Evolutionary conservation across 2,888 invertebrate genomes (phyloP), one percentile per base, ranked within the genome.

Genomic region (Pilophorus perplexus): DNA sequence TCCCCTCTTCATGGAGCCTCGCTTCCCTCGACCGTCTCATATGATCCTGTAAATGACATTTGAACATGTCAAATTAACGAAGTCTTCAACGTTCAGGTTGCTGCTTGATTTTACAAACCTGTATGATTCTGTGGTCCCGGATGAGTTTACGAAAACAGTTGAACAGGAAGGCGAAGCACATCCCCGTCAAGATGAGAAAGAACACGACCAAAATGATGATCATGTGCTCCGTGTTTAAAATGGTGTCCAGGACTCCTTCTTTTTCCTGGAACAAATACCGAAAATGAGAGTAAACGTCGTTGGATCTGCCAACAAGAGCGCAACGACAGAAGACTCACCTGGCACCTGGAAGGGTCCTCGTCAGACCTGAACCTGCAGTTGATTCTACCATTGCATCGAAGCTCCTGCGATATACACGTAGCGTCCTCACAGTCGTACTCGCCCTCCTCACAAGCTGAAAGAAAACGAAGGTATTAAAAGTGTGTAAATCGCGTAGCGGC

Each of bases 371-470:
- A 85, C 71, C 90, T 84, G 78, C 95, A 96, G 78, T 95, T 90
- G 60, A 83, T 83, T 38, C 82, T 80, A 0, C 79, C 75, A 76
- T 95, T 89, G 76, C 96, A 96, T 66, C 77, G 79, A 33, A 95
- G 80, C 0, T 76, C 74, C 0, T 71, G 71, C 28, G 85, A 83
- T 70, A 96, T 94, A 78, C 96, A 96, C 0, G 89, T 90, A 62
- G 86, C 85, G 76, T 93, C 93, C 72, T 90, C 89, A 74, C 93
- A 93, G 77, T 92, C 88, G 74, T 88, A 91, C 73, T 93, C 91
- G 1, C 79, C 77, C 0, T 76, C 79, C 0, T 75, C 76, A 71
- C 85, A 82, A 37, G 78, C 83, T 78, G 74, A 74, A 69, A 27
- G 66, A 25, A 44, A n/a, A n/a, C n/a, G n/a, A n/a, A n/a, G n/a